Base-by-base conservation (phyloP, 2,888 invertebrate genomes). In the Perizoma affinitatum region DNA sequence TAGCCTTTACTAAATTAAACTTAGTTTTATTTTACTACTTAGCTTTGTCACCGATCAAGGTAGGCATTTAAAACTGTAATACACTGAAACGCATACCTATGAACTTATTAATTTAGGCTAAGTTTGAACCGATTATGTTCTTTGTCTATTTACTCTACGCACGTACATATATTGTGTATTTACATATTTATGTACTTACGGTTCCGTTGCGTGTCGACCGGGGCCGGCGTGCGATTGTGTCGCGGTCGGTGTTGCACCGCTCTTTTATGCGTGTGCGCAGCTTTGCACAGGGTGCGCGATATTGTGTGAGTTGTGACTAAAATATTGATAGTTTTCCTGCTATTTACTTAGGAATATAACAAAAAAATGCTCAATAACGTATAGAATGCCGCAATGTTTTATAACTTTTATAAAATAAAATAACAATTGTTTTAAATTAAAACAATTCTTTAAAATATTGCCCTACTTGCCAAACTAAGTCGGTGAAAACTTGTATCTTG, bases 221-320 rank as follows among this genome's bases (percentile, higher is more conserved):
- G 80, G 77, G 73, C 79, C 82, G 76, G 79, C 79, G 82, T 83
- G 77, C 79, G 88, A 84, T 82, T 90, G 90, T 80, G 80, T 73
- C 73, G 67, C 65, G 65, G 44, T 49, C 57, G 69, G 22, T 70
- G 70, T 66, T 81, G 87, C 82, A 78, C 52, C 78, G 70, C 75
- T 63, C 83, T 88, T 90, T 72, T 90, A 90, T 87, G 89, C 86
- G 85, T 81, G 38, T 58, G 79, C 84, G 83, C 84, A 62, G 70
- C 60, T 54, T 58, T 73, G 61, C 75, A 88, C 78, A 88, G 88
- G 87, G 83, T 90, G 90, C 70, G 73, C 72, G 60, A 75, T 45
- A 68, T 22, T 36, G 36, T 58, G 52, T 8, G 58, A 33, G 42
- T 35, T 71, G 66, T 65, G 62, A 65, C 68, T 50, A 40, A 68